These are phyloP conservation scores for Andricus grossulariae DNA, from an alignment of 1,140 invertebrate species.

Conservation along the genomic window DNA sequence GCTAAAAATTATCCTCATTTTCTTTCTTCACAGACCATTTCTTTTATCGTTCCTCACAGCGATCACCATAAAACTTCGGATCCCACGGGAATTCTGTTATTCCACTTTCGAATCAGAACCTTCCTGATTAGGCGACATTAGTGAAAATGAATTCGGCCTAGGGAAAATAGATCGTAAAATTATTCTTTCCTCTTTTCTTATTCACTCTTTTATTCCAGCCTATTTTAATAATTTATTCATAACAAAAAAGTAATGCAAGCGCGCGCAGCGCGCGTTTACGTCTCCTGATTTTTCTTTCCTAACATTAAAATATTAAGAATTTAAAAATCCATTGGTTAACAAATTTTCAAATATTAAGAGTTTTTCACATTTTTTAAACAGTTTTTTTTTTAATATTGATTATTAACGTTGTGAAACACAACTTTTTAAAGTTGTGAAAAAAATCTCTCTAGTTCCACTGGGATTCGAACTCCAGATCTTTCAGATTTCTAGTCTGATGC, in stretches of 20 bases:
- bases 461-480: too few relatives aligned
- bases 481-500: too few relatives aligned
- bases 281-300: too few relatives aligned
- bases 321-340: too few relatives aligned
- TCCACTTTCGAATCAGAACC: constrained; percentile 2
- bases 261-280: too few relatives aligned
- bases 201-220: neutral
- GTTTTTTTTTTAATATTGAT: too few relatives aligned
- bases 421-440: too few relatives aligned
- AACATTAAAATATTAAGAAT: too few relatives aligned
- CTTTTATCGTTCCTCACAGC: neutral
- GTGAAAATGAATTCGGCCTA: neutral
- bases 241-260: neutral
- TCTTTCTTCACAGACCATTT: constrained; percentile 11
- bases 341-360: too few relatives aligned
- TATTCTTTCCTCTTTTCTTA: neutral
- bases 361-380: too few relatives aligned
- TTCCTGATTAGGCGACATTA: constrained; percentile 13
- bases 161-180: neutral
- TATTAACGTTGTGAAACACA: too few relatives aligned
- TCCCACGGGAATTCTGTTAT: constrained; percentile 2
- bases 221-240: neutral
- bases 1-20: neutral
- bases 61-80: neutral
- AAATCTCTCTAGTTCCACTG: too few relatives aligned